These are phyloP conservation scores for Melanotus villosus DNA, from an alignment of 2,888 invertebrate genomes.

Conservation along the genomic window DNA sequence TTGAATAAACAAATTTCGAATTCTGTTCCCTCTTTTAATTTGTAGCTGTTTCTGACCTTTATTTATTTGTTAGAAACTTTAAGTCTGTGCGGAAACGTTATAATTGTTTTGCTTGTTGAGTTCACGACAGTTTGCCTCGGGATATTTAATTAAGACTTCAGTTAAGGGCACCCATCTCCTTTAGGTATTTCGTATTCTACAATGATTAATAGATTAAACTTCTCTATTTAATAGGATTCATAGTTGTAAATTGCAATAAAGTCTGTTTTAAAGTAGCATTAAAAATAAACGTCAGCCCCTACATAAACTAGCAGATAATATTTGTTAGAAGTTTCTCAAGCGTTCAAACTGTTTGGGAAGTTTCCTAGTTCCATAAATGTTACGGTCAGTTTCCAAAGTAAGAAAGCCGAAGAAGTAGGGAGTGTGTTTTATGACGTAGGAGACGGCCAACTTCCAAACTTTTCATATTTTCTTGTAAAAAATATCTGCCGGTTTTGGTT, in stretches of 20 bases:
- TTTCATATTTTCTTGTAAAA: constrained; percentile 56
- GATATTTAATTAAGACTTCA: constrained; percentile 1
- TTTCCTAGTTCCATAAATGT: constrained; percentile 55
- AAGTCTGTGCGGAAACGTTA: background rate
- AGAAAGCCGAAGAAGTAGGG: constrained; percentile 49
- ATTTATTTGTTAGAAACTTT: background rate
- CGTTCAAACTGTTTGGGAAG: constrained; percentile 46
- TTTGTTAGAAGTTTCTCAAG: constrained; percentile 43
- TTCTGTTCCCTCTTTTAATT: background rate
- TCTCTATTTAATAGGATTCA: background rate
- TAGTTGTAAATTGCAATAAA: constrained; percentile 8
- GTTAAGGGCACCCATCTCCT: background rate
- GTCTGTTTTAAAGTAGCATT: constrained; percentile 1
- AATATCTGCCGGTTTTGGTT: constrained; percentile 28
- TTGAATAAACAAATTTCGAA: constrained; percentile 9
- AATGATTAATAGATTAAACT: no score
- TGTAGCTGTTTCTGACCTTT: background rate
- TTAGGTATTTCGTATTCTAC: background rate
- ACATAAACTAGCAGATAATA: constrained; percentile 44
- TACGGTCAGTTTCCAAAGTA: constrained; percentile 56
- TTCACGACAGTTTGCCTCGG: background rate
- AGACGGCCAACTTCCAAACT: constrained; percentile 55
- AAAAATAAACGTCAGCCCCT: constrained; percentile 31
- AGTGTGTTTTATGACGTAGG: constrained; percentile 58
- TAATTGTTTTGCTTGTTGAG: constrained; percentile 5